These are phyloP conservation scores for Thalassarche chlororhynchos DNA, from an alignment of 2,113 vertebrate genomes.

Conservation along the genomic window DNA sequence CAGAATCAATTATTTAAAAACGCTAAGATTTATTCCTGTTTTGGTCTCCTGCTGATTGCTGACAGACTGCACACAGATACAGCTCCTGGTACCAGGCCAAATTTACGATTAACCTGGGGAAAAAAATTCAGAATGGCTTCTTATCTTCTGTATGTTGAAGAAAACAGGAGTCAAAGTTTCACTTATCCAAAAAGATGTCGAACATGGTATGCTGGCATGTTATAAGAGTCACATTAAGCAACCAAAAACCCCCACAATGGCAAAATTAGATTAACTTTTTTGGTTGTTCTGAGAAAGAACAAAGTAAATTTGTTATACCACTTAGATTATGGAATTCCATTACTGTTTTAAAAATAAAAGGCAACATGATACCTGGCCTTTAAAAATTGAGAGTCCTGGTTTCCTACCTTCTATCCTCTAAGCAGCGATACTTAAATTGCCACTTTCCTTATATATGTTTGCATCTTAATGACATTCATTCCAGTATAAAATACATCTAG, in stretches of 20 bases:
- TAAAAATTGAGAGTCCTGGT: neutral
- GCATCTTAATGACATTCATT: neutral
- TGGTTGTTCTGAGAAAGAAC: neutral
- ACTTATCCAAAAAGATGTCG: neutral
- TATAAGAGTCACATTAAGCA: neutral
- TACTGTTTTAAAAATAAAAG: neutral
- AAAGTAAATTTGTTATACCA: neutral
- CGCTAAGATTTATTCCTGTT: neutral
- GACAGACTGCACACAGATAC: neutral
- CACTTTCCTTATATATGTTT: neutral
- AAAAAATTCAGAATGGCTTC: neutral
- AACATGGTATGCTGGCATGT: rapidly evolving
- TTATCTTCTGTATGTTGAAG: neutral
- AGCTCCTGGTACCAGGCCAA: constrained; percentile 5
- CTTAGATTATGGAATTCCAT: neutral
- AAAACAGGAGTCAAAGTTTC: neutral
- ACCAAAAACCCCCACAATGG: neutral
- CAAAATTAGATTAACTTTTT: neutral
- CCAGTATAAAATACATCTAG: neutral
- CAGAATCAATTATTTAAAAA: neutral
- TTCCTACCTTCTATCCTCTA: neutral
- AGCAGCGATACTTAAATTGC: neutral
- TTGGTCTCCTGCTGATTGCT: neutral
- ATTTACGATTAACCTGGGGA: neutral
- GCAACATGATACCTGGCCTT: neutral